Evolutionary conservation across 2,113 vertebrate species (phyloP), one percentile per base, ranked within the genome.

Genomic region (Anhinga anhinga): DNA sequence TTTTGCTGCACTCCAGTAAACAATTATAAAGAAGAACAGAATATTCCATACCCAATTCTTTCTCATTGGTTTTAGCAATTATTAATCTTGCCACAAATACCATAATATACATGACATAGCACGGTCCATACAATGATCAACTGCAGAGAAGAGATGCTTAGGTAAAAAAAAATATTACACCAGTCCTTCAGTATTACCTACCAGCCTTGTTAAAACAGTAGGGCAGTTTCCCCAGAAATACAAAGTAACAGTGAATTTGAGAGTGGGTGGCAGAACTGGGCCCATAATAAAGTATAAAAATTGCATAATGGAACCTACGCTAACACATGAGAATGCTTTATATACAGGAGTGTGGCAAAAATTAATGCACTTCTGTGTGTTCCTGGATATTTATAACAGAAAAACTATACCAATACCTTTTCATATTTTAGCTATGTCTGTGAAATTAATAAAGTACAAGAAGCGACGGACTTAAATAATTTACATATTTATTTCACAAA

Each of bases 401-500:
- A 91, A 66, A 93, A 52, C 8, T 42, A 56, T 8, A 53, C 5
- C 40, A 19, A 53, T 25, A n/a, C 2, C 61, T 81, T 40, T 82
- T 72, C 7, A 38, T 49, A 77, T 74, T 91, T 91, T 70, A 84
- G 20, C 18, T 82, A 34, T 17, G 19, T 59, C 26, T 83, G 10
- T 90, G 61, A 73, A 95, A 92, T 78, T 2, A 95, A 92, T 53
- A 61, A 94, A 94, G 22, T 72, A 86, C 91, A 89, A 69, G 59
- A 94, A 80, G 56, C 0, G 0, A 50, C 2, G 4, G 32, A 73
- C 56, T 94, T 95, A 56, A 94, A 86, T 81, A 7, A 82, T 94
- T 84, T 88, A 67, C 44, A 36, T 81, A 88, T 98, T 98, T 98
- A 98, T 98, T 98, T 97, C 96, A 97, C 66, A 74, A 93, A 88